Conservation (phyloP, 2,888 invertebrate genomes). For the Itoplectis maculator region DNA sequence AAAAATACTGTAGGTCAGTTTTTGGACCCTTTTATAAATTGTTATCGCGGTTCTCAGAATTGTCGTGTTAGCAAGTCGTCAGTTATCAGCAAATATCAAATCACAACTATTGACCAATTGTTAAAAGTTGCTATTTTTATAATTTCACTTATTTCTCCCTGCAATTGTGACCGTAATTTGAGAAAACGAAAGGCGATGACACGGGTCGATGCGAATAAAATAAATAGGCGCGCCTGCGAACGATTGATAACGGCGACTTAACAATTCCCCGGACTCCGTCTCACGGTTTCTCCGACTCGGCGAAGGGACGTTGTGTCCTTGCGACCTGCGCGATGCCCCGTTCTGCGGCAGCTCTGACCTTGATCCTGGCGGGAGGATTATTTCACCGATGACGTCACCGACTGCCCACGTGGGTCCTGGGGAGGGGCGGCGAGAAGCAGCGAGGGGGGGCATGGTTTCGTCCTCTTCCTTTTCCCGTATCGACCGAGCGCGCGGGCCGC, state of each 20-base stretch:
- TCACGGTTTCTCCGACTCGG: not conserved
- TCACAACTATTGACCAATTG: too few species aligned
- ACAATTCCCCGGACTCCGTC: too few species aligned
- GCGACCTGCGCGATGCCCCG: conserved; percentile 41
- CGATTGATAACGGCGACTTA: too few species aligned
- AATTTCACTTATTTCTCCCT: too few species aligned
- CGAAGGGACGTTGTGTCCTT: not conserved
- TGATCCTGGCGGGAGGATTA: conserved; percentile 71
- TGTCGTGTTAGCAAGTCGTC: too few species aligned
- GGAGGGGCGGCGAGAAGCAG: not conserved
- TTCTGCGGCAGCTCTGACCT: conserved; percentile 68
- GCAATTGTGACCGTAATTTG: too few species aligned
- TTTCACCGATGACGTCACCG: conserved; percentile 71
- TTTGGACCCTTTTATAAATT: not conserved
- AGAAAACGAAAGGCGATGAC: too few species aligned
- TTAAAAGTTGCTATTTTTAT: too few species aligned
- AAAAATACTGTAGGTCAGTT: conserved; percentile 1
- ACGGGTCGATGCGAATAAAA: too few species aligned
- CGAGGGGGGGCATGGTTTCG: conserved; percentile 43
- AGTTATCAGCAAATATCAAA: too few species aligned
- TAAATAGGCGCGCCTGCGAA: too few species aligned
- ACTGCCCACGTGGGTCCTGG: conserved; percentile 66
- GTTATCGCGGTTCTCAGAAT: not conserved
- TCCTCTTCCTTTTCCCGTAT: conserved; percentile 61
- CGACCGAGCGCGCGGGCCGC: conserved; percentile 26